phyloP scores from a whole-genome alignment of 2,888 invertebrate genomes.

The Pimpla rufipes region DNA sequence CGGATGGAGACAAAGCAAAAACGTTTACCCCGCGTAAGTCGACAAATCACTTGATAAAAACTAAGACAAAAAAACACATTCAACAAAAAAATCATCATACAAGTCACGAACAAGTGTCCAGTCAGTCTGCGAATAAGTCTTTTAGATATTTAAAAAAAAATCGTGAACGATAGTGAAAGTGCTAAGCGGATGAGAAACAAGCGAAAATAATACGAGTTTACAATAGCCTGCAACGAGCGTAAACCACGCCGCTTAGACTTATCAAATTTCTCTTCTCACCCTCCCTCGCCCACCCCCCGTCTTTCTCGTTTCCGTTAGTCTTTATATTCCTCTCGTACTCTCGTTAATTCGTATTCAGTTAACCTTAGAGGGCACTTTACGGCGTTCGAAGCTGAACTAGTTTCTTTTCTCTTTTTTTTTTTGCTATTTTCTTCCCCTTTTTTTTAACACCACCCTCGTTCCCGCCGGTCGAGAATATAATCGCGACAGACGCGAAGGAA shows the following conservation, averaged over 20 bases:
- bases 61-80: constrained; percentile 26
- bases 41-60: constrained; percentile 49
- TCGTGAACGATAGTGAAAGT: constrained; percentile 10
- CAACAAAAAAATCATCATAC: constrained; percentile 37
- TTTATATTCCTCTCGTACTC: constrained; percentile 48
- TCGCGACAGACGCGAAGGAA: constrained; percentile 18
- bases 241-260: constrained; percentile 65
- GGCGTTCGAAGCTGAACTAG: constrained; percentile 57
- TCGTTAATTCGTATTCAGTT: constrained; percentile 66
- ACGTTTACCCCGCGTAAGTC: constrained; percentile 50
- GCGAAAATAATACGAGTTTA: constrained; percentile 74
- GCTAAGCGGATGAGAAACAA: constrained; percentile 50
- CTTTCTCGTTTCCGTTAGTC: constrained; percentile 24
- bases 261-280: constrained; percentile 59
- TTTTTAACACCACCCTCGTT: constrained; percentile 51
- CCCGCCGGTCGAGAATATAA: constrained; percentile 22
- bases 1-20: constrained; percentile 52
- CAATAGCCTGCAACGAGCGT: constrained; percentile 74
- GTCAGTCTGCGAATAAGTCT: constrained; percentile 59
- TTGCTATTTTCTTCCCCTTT: no score
- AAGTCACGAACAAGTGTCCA: constrained; percentile 54
- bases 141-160: constrained; percentile 22
- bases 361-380: constrained; percentile 66
- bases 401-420: constrained; percentile 18
- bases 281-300: constrained; percentile 67